A percentile compares a stretch with the other conserved stretches of the same genome.
These are phyloP conservation scores for Onthophagus sagittarius DNA, from an alignment of 2,888 invertebrate genomes.

Conservation along the genomic window DNA sequence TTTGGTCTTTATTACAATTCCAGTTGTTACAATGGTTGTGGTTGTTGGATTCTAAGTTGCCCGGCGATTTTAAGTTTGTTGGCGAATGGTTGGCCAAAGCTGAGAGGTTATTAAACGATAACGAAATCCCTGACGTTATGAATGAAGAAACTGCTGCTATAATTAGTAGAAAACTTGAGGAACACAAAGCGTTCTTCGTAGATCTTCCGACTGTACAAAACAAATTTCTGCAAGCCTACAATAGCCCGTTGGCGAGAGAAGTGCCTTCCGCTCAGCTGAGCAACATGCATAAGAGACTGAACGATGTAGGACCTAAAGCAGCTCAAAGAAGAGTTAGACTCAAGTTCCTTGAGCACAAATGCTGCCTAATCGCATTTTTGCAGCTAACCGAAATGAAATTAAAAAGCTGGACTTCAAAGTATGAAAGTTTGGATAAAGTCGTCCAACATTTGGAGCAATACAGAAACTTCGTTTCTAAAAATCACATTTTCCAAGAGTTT, in stretches of 20 bases:
- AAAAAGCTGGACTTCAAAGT: slow-evolving; percentile 85
- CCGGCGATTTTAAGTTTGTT: slow-evolving; percentile 79
- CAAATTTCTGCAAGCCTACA: slow-evolving; percentile 72
- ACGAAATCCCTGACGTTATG: slow-evolving; percentile 78
- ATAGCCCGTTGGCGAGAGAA: slow-evolving; percentile 63
- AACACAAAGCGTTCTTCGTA: slow-evolving; percentile 85
- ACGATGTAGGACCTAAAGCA: slow-evolving; percentile 70
- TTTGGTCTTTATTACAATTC: slow-evolving; percentile 78
- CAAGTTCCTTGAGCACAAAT: slow-evolving; percentile 90
- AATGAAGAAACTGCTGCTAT: slow-evolving; percentile 86
- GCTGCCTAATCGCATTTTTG: slow-evolving; percentile 88
- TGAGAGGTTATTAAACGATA: slow-evolving; percentile 74
- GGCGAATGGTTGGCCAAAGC: slow-evolving; percentile 91
- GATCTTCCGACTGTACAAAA: slow-evolving; percentile 74
- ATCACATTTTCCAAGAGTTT: slow-evolving; percentile 91
- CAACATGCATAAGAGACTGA: slow-evolving; percentile 74
- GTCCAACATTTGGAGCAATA: slow-evolving; percentile 83
- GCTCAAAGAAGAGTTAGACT: slow-evolving; percentile 78
- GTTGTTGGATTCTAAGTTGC: slow-evolving; percentile 79
- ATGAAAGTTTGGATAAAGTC: slow-evolving; percentile 78
- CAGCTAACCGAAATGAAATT: slow-evolving; percentile 87
- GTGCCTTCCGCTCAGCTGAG: slow-evolving; percentile 77
- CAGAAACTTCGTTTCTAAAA: slow-evolving; percentile 86
- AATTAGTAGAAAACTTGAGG: slow-evolving; percentile 82
- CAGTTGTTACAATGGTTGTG: slow-evolving; percentile 84